A percentile compares a stretch with the other conserved stretches of the same genome.
Conservation (phyloP, 2,797 vertebrate genomes). For the Galago senegalensis region DNA sequence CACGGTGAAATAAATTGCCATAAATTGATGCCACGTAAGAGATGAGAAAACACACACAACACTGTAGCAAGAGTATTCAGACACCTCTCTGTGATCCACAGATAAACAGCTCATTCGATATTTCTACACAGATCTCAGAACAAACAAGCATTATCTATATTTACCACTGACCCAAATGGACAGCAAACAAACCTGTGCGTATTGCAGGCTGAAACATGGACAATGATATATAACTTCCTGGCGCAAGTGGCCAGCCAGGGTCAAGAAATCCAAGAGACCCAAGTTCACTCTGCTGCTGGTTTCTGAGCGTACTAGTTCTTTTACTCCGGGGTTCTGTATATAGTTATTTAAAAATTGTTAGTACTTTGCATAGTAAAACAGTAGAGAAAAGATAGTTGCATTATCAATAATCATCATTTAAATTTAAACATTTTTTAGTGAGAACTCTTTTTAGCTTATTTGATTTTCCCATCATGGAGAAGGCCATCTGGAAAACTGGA, state of each 20-base stretch:
- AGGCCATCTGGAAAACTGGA: not conserved
- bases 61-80: not conserved
- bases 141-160: not conserved
- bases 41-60: not conserved
- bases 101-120: not conserved
- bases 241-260: not conserved
- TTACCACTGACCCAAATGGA: rapidly evolving
- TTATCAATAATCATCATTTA: not conserved
- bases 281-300: not conserved
- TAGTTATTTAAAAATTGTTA: not conserved
- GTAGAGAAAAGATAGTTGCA: not conserved
- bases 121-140: not conserved
- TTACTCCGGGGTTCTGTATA: not conserved
- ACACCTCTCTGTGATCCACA: not conserved
- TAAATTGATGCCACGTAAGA: not conserved
- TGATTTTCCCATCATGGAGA: not conserved
- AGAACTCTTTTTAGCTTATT: not conserved
- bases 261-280: not conserved
- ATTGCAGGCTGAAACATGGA: not conserved
- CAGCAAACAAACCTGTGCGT: not conserved
- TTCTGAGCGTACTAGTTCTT: not conserved
- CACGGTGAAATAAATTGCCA: not conserved
- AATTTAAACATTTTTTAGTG: not conserved
- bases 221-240: not conserved
- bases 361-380: not conserved